These are phyloP conservation scores for Stenolophus ochropezus DNA, from an alignment of 2,888 invertebrate genomes.

Conservation along the genomic window DNA sequence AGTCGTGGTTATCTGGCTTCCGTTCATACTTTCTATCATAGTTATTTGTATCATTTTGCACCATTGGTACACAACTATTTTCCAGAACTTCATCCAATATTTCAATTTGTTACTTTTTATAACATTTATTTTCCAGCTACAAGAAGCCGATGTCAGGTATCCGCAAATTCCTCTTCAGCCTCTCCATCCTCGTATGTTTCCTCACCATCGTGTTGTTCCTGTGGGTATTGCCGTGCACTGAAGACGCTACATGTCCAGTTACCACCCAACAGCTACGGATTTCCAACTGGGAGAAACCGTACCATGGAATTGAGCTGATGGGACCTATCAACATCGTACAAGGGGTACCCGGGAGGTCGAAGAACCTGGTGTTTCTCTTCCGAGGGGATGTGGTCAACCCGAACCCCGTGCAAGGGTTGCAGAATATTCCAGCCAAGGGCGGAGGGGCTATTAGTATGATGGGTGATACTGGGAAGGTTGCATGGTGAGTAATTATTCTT, in stretches of 20 bases:
- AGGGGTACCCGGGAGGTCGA: slow-evolving; percentile 78
- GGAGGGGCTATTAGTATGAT: slow-evolving; percentile 83
- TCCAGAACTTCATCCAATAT: too few relatives aligned
- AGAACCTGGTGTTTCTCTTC: slow-evolving; percentile 84
- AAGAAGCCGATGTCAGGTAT: slow-evolving; percentile 77
- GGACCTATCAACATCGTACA: slow-evolving; percentile 82
- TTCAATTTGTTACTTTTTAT: too few relatives aligned
- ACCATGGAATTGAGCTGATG: slow-evolving; percentile 81
- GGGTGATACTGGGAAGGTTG: slow-evolving; percentile 81
- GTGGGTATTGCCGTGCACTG: slow-evolving; percentile 85
- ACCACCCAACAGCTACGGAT: slow-evolving; percentile 75
- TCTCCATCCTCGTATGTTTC: slow-evolving; percentile 83
- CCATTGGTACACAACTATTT: too few relatives aligned
- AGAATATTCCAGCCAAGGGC: slow-evolving; percentile 72
- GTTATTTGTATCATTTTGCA: too few relatives aligned
- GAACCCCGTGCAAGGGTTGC: slow-evolving; percentile 71
- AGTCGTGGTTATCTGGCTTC: too few relatives aligned
- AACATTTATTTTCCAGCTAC: slow-evolving; percentile 54
- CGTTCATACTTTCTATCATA: too few relatives aligned
- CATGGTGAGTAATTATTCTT: slow-evolving; percentile 76
- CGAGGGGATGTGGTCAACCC: slow-evolving; percentile 80
- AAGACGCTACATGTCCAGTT: slow-evolving; percentile 80
- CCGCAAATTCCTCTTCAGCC: slow-evolving; percentile 81
- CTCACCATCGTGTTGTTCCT: slow-evolving; percentile 83
- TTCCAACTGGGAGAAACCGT: slow-evolving; percentile 81